A percentile compares a stretch with the other conserved stretches of the same genome.
phyloP scores from a whole-genome alignment of 2,888 invertebrate genomes.

The Lithophane semibrunnea region DNA sequence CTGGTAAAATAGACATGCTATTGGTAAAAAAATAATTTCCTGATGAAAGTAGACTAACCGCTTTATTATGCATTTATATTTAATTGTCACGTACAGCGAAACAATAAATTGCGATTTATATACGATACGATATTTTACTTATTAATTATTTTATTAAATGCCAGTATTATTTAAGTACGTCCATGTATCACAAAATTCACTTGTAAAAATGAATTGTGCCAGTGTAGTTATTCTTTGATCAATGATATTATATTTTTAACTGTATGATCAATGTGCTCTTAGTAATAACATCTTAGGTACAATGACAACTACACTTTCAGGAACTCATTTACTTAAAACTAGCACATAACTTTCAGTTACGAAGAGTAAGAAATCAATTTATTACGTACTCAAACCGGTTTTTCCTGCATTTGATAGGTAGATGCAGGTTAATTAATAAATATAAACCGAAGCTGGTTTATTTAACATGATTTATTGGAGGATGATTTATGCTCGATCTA shows the following conservation, averaged over 20 bases:
- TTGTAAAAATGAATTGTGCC: neutral
- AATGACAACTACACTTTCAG: conserved; percentile 14
- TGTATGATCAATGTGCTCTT: neutral
- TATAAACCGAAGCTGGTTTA: conserved; percentile 9
- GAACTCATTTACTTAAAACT: conserved; percentile 25
- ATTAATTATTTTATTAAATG: neutral
- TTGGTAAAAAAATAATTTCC: conserved; percentile 21
- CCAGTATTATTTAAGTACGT: conserved; percentile 5
- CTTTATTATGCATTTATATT: conserved; percentile 12
- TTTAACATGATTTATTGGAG: conserved; percentile 4
- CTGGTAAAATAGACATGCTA: conserved; percentile 4
- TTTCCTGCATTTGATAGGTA: conserved; percentile 25
- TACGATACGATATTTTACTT: neutral
- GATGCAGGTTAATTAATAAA: conserved; percentile 46
- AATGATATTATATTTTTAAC: neutral
- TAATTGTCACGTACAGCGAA: conserved; percentile 17
- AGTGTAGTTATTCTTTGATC: neutral
- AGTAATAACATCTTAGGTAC: neutral
- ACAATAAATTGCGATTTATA: conserved; percentile 10
- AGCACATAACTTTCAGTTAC: conserved; percentile 33
- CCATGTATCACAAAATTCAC: conserved; percentile 19
- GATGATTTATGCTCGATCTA: neutral
- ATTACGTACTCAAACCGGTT: conserved; percentile 46
- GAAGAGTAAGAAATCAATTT: conserved; percentile 41
- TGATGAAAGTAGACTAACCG: neutral